Conservation (phyloP, 2,113 vertebrate species). For the Natator depressus region DNA sequence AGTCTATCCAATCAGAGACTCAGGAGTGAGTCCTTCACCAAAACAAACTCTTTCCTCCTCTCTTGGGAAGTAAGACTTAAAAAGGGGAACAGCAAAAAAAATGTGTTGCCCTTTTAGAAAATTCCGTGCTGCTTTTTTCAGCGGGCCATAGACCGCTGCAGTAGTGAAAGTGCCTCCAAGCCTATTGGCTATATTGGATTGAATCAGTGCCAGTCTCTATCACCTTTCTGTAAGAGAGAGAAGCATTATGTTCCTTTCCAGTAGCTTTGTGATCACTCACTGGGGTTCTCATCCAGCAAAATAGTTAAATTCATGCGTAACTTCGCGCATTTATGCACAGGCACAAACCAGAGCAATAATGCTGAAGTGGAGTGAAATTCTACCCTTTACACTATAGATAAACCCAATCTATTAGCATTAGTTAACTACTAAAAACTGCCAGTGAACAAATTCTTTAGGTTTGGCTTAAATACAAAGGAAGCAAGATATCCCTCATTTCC, state of each 20-base stretch:
- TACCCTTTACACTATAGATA: not conserved
- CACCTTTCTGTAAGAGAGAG: not conserved
- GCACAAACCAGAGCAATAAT: not conserved
- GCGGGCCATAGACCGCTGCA: not conserved
- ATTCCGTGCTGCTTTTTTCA: not conserved
- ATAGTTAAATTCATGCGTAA: not conserved
- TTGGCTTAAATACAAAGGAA: not conserved
- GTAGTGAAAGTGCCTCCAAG: not conserved
- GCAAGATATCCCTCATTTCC: not conserved
- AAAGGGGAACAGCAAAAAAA: not conserved
- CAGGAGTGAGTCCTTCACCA: not conserved
- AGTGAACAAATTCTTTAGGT: not conserved
- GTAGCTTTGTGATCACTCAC: not conserved
- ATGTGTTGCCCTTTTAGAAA: not conserved
- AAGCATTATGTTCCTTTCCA: not conserved
- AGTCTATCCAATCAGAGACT: not conserved
- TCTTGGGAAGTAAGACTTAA: not conserved
- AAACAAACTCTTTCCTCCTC: not conserved
- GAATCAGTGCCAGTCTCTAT: not conserved
- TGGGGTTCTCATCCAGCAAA: not conserved
- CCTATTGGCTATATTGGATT: not conserved
- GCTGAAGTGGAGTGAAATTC: not conserved
- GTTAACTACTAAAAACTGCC: not conserved
- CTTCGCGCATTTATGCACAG: not conserved
- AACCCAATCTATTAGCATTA: not conserved